Base-by-base conservation (phyloP, 2,113 vertebrate genomes). In the Pycnonotus jocosus region DNA sequence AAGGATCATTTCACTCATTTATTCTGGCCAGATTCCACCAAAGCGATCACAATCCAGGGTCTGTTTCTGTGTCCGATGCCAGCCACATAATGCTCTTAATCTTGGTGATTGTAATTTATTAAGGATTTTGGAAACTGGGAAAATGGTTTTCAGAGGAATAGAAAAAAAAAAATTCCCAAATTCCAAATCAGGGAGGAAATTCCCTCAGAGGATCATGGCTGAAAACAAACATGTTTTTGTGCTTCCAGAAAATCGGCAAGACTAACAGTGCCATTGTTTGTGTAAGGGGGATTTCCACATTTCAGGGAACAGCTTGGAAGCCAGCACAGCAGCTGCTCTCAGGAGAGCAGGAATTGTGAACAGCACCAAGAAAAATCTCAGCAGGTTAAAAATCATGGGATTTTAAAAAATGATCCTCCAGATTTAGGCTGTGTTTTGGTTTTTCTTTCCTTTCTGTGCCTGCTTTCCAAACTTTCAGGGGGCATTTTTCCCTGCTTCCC, bases 151-250 rank as follows among this genome's bases (percentile, higher is more conserved):
- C 88, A 72, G 72, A 95, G 88, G 72, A 93, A 89, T 53, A 11
- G 40, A 18, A 54, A 69, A 56, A 48, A 22, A 48, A 20, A 33
- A 81, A 8, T 20, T 83, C 88, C 77, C 64, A 78, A 73, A 86
- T 64, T 93, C 82, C 53, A 30, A 90, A 97, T 92, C 90, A 93
- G 90, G 90, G 96, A 98, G 97, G 96, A 98, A 97, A 98, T 96
- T 97, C 97, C 97, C 97, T 94, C 91, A 92, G 95, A 96, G 96
- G 97, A 96, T 96, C 96, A 48, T 3, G 83, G 73, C 91, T 92
- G 95, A 97, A 98, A 98, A 97, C 97, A 98, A 98, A 98, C 96
- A 97, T 95, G 97, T 94, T 97, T 98, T 97, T 97, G 96, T 97
- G 90, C 95, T 96, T 95, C 92, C 93, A 88, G 93, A 94, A 94